Percentiles rank a stretch among this genome's conserved stretches.
Evolutionary conservation across 2,797 vertebrate species (phyloP).

Genomic region (Acomys russatus): DNA sequence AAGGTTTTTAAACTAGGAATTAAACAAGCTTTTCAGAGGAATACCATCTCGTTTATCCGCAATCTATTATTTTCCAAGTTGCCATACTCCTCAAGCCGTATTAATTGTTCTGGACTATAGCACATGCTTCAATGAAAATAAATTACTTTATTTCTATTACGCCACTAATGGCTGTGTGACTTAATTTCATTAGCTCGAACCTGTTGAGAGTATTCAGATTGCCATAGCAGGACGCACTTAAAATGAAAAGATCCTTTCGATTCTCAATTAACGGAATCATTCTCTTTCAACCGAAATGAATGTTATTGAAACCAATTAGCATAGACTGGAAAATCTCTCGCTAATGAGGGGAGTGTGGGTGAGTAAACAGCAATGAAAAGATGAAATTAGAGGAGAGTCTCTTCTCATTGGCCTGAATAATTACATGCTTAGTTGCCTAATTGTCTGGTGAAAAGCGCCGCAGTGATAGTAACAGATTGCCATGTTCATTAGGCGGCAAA

Average conservation of each 20-base stretch:
- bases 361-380: conserved; percentile 99
- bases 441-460: conserved; percentile 98
- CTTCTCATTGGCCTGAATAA: conserved; percentile 99
- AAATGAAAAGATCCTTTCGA: conserved; percentile 98
- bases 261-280: conserved; percentile 99
- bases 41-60: conserved; percentile 82
- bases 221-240: conserved; percentile 96
- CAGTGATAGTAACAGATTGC: conserved; percentile 99
- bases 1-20: conserved; percentile 83
- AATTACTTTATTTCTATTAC: conserved; percentile 99
- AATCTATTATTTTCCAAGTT: conserved; percentile 75
- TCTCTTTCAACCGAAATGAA: conserved; percentile 99
- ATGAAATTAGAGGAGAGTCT: conserved; percentile 99
- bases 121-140: conserved; percentile 99
- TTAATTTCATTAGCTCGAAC: conserved; percentile 99
- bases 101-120: conserved; percentile 96
- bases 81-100: conserved; percentile 88
- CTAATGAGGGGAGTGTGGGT: conserved; percentile 99
- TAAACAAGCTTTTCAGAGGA: conserved; percentile 87
- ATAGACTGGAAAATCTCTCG: conserved; percentile 99
- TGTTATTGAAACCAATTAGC: conserved; percentile 99
- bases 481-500: conserved; percentile 99
- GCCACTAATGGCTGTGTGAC: conserved; percentile 94
- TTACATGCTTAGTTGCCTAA: conserved; percentile 99
- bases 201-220: conserved; percentile 98